These are phyloP conservation scores for Xerus inauris DNA, from an alignment of 2,113 vertebrate genomes.

Conservation along the genomic window DNA sequence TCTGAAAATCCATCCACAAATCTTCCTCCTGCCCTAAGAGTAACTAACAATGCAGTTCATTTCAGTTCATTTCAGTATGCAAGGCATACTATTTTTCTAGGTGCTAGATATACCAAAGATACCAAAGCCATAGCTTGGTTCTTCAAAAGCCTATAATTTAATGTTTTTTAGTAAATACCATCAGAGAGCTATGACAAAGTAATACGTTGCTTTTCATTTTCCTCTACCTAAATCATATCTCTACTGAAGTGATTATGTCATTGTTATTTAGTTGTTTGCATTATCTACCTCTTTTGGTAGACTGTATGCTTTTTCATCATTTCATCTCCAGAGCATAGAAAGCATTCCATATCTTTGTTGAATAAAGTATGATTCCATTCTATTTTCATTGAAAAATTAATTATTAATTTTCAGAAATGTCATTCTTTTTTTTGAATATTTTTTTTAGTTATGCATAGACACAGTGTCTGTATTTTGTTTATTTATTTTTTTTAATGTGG, in stretches of 20 bases:
- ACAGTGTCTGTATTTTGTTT: too few relatives aligned
- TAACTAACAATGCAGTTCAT: not conserved
- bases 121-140: not conserved
- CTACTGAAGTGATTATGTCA: not conserved
- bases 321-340: not conserved
- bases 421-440: too few relatives aligned
- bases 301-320: not conserved
- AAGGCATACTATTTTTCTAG: not conserved
- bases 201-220: not conserved
- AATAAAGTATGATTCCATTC: conserved; percentile 28
- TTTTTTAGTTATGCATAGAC: too few relatives aligned
- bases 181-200: not conserved
- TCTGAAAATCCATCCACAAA: not conserved
- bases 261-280: not conserved
- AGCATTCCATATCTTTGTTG: not conserved
- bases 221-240: not conserved
- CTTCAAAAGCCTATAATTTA: not conserved
- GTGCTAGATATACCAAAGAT: not conserved
- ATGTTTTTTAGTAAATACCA: not conserved
- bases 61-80: not conserved
- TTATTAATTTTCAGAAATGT: conserved; percentile 20
- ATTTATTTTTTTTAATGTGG: too few relatives aligned
- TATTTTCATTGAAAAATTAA: conserved; percentile 40
- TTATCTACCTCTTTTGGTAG: not conserved
- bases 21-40: not conserved